These are phyloP conservation scores for Gnatocerus cornutus DNA, from an alignment of 2,888 invertebrate species.

Conservation along the genomic window DNA sequence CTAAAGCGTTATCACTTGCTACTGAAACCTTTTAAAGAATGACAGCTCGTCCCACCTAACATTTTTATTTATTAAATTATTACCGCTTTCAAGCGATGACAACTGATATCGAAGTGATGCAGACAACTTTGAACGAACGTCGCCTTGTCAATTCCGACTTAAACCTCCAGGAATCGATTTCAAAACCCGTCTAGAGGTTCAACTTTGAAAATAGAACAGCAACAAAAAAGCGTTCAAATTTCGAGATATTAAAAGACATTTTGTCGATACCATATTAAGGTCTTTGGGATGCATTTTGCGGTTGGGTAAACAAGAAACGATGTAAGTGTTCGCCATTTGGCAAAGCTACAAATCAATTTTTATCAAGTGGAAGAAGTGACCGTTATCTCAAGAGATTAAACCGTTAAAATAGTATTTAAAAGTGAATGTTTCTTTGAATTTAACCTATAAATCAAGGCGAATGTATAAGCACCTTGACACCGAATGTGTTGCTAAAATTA, in stretches of 20 bases:
- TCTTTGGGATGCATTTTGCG: conserved; percentile 12
- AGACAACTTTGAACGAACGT: background rate
- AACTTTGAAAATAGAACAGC: background rate
- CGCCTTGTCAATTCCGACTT: background rate
- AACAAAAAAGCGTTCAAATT: no score
- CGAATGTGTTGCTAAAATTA: conserved; percentile 45
- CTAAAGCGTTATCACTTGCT: no score
- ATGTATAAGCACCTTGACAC: conserved; percentile 47
- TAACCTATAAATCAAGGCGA: conserved; percentile 39
- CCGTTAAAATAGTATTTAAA: conserved; percentile 34
- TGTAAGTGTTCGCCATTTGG: conserved; percentile 11
- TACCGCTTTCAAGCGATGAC: no score
- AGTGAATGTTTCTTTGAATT: conserved; percentile 42
- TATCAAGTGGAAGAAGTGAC: conserved; percentile 2
- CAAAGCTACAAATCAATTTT: conserved; percentile 28
- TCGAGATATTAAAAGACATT: background rate
- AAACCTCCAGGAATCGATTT: background rate
- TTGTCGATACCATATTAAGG: background rate
- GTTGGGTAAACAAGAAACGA: conserved; percentile 23
- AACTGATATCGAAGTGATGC: no score
- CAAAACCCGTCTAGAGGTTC: background rate
- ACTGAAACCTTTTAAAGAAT: no score
- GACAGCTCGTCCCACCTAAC: no score
- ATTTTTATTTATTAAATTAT: no score
- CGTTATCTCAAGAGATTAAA: conserved; percentile 1